phyloP scores from a whole-genome alignment of 2,888 invertebrate species.

The Conus canariensis region DNA sequence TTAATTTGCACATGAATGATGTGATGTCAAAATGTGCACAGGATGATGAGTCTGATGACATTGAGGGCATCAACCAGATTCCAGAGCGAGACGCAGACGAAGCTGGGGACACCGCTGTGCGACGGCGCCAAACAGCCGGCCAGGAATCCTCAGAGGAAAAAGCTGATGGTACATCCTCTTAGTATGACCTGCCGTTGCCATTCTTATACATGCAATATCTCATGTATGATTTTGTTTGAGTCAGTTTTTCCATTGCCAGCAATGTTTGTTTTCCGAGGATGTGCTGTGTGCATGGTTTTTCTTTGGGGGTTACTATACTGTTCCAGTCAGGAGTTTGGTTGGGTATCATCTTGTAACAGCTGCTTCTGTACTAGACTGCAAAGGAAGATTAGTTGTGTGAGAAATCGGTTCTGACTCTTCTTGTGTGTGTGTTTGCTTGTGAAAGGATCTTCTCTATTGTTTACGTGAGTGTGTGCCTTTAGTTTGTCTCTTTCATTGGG shows the following conservation, averaged over 20 bases:
- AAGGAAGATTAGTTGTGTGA: no score
- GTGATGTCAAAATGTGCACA: neutral
- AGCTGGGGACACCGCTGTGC: neutral
- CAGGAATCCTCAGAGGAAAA: neutral
- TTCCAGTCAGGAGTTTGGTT: no score
- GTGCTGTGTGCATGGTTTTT: no score
- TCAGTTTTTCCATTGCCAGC: neutral
- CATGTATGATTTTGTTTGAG: neutral
- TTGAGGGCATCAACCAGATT: constrained; percentile 47
- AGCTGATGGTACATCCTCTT: neutral
- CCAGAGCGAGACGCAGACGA: no score
- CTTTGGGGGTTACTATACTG: no score
- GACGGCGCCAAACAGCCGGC: neutral
- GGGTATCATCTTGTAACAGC: no score
- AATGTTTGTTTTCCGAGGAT: no score
- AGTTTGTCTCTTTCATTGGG: neutral
- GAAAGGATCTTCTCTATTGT: neutral
- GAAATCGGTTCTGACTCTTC: no score
- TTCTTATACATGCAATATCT: neutral
- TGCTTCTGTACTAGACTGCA: no score
- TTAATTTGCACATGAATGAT: no score
- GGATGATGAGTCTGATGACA: constrained; percentile 55
- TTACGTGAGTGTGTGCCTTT: neutral
- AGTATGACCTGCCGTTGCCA: neutral
- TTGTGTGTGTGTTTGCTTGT: no score